These are phyloP conservation scores for Rhorus exstirpatorius DNA, from an alignment of 2,888 invertebrate genomes.

Conservation along the genomic window DNA sequence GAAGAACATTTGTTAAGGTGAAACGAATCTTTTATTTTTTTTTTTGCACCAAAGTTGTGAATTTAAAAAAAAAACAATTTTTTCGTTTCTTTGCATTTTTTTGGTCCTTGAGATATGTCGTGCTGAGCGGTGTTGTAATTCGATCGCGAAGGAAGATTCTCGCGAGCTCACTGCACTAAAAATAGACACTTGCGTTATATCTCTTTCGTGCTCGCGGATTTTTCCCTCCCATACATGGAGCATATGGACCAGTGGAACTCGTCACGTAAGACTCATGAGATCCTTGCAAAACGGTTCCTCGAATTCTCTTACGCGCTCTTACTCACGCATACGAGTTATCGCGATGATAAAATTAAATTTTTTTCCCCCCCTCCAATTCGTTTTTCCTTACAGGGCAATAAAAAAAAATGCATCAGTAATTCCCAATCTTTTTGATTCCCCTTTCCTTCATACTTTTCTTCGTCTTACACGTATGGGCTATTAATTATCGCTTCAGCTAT, in stretches of 20 bases:
- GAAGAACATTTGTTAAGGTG: too few species aligned
- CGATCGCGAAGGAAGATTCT: constrained; percentile 34
- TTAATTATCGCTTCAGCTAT: not conserved
- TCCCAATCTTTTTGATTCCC: not conserved
- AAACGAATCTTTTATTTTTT: too few species aligned
- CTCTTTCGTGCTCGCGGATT: constrained; percentile 72
- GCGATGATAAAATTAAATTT: too few species aligned
- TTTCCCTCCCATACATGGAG: constrained; percentile 54
- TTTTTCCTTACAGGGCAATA: too few species aligned
- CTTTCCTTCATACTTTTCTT: not conserved
- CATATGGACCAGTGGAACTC: constrained; percentile 66
- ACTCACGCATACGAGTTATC: too few species aligned
- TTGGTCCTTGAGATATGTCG: constrained; percentile 1
- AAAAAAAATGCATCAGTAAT: too few species aligned
- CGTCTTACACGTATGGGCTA: not conserved
- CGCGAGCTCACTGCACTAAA: constrained; percentile 66
- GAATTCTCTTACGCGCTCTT: too few species aligned
- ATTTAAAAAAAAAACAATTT: not conserved
- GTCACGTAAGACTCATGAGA: constrained; percentile 18
- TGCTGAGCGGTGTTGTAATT: too few species aligned
- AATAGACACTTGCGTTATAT: constrained; percentile 76
- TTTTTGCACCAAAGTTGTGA: not conserved
- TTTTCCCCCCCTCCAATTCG: too few species aligned
- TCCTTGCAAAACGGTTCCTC: too few species aligned
- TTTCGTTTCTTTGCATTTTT: not conserved